Base-by-base conservation (phyloP, 2,888 invertebrate species). In the Tyria jacobaeae region DNA sequence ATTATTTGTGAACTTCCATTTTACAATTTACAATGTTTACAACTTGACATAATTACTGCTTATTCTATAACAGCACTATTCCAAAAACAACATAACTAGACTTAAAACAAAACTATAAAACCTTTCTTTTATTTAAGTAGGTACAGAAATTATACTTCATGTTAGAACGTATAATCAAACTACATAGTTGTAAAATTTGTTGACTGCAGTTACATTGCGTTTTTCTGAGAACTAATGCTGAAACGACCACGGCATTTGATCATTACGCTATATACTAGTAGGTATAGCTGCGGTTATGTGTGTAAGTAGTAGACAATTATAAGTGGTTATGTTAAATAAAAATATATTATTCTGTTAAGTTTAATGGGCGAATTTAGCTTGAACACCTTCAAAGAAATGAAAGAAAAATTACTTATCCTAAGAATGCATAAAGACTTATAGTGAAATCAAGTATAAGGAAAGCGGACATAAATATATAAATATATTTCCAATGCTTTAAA, bases 211-310 rank as follows among this genome's bases (percentile, higher is more conserved):
- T 35, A 52, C 10, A 25, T 12, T 39, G 25, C 53, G 53, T 53
- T 53, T 41, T 53, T 53, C n/a, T 41, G 27, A 17, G 12, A 41
- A 41, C 17, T 41, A 53, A 53, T 41, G 39, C 53, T 39, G n/a
- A 41, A 39, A 39, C 24, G 9, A 25, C 53, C 39, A 53, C 25
- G 53, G 39, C 39, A 53, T 53, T 27, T 12, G 25, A 39, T 17
- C 53, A 53, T 53, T 53, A 53, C 39, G 25, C n/a, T 27, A n/a
- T 44, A 44, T 12, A 17, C 3, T 1, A 50, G 10, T 17, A 51
- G 4, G 17, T 3, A 34, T n/a, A 17, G 39, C 24, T 17, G 12
- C 12, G 12, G 15, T 25, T 53, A 12, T 39, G n/a, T 53, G 25
- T 39, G n/a, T 34, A 34, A 34, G 12, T 34, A 49, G 27, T 15